A percentile compares a stretch with the other conserved stretches of the same genome.
Conservation (phyloP, 2,888 invertebrate species). For the Dorcus parallelipipedus region DNA sequence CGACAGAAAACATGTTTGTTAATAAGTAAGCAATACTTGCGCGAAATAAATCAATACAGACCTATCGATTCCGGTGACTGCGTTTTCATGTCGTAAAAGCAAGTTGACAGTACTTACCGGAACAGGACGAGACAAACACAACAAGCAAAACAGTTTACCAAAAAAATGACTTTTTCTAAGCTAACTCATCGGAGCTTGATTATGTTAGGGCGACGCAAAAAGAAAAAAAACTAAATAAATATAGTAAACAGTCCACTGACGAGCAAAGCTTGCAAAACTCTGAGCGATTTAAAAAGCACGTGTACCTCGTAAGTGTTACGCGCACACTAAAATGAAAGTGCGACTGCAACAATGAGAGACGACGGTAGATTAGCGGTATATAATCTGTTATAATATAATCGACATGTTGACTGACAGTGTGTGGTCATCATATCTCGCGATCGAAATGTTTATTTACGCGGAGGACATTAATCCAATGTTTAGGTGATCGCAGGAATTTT, state of each 20-base stretch:
- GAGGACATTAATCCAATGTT: too few relatives aligned
- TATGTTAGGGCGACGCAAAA: background rate
- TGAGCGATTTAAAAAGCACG: conserved; percentile 16
- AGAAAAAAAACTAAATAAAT: background rate
- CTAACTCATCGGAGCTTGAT: background rate
- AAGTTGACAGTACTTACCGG: too few relatives aligned
- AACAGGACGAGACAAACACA: too few relatives aligned
- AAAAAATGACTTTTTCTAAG: too few relatives aligned
- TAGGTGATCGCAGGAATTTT: too few relatives aligned
- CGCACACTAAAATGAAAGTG: conserved; percentile 22
- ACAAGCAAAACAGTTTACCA: too few relatives aligned
- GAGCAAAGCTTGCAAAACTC: background rate
- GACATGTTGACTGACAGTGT: background rate
- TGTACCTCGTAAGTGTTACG: conserved; percentile 22
- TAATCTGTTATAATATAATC: background rate
- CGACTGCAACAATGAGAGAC: conserved; percentile 17
- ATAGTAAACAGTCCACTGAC: background rate
- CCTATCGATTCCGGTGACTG: too few relatives aligned
- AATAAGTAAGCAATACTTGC: too few relatives aligned
- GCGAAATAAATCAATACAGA: too few relatives aligned
- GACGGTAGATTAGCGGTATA: background rate
- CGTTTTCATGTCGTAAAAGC: too few relatives aligned
- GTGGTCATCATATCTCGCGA: background rate
- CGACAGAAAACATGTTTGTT: too few relatives aligned
- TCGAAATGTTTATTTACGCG: too few relatives aligned